phyloP scores from a whole-genome alignment of 2,888 invertebrate genomes.

The Pristionchus maxplancki region DNA sequence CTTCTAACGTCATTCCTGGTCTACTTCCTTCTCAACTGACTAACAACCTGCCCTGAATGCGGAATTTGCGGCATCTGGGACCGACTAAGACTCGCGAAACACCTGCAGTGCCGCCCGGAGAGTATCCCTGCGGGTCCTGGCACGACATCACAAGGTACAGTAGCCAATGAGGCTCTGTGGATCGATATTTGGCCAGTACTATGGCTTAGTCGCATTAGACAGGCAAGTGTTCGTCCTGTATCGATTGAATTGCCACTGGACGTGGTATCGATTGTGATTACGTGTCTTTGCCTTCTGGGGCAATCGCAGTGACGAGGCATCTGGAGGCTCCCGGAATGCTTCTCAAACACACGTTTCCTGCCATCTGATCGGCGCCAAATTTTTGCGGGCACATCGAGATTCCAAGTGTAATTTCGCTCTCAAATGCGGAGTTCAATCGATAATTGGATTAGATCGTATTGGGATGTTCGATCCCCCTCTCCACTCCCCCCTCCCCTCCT shows the following conservation, averaged over 20 bases:
- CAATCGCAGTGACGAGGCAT: too few relatives aligned
- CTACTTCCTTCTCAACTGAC: not conserved
- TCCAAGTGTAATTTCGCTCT: not conserved
- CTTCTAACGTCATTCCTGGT: not conserved
- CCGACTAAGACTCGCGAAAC: not conserved
- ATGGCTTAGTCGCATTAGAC: too few relatives aligned
- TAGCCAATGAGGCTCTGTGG: not conserved
- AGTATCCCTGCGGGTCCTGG: not conserved
- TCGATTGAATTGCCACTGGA: not conserved
- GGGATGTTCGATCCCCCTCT: not conserved
- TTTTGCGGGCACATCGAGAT: not conserved
- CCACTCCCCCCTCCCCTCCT: constrained; percentile 17
- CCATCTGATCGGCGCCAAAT: not conserved
- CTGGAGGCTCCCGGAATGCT: not conserved
- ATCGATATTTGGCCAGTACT: not conserved
- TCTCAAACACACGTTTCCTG: not conserved
- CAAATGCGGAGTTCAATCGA: not conserved
- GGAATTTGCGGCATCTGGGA: not conserved
- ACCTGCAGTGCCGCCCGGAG: not conserved
- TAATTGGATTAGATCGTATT: not conserved
- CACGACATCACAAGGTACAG: not conserved
- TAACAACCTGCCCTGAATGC: not conserved
- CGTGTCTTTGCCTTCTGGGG: not conserved
- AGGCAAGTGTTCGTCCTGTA: not conserved
- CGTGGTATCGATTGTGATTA: not conserved